Evolutionary conservation across 2,797 vertebrate species (phyloP).

Genomic region (Parauchenoglanis punctatus): DNA sequence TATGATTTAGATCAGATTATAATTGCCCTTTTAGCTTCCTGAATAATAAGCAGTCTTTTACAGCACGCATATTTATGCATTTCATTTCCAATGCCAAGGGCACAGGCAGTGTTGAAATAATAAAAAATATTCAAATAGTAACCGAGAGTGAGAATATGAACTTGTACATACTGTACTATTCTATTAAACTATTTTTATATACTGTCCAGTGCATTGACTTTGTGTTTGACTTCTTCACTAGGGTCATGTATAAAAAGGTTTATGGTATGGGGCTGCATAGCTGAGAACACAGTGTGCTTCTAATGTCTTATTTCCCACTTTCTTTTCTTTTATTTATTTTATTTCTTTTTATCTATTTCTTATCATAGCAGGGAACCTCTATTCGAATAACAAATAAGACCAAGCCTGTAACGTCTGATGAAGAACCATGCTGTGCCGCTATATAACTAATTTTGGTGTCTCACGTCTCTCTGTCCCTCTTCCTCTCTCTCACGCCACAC

Average conservation of each 20-base stretch:
- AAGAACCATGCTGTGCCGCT: neutral
- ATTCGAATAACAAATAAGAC: slow-evolving; percentile 12
- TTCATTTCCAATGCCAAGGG: neutral
- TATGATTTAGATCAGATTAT: neutral
- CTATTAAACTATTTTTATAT: neutral
- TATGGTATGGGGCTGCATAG: neutral
- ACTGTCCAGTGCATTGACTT: neutral
- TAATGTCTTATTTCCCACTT: neutral
- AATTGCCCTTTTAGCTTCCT: neutral
- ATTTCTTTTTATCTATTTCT: neutral
- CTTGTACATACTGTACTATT: neutral
- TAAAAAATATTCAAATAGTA: neutral
- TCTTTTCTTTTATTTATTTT: neutral
- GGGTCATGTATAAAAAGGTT: neutral
- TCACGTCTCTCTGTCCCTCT: neutral
- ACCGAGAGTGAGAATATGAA: neutral
- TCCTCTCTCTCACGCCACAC: neutral
- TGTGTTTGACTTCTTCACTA: neutral
- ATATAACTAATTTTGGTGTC: slow-evolving; percentile 1
- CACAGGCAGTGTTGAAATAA: neutral
- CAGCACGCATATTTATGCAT: neutral
- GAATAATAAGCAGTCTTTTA: neutral
- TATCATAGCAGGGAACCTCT: slow-evolving; percentile 8
- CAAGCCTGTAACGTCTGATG: neutral
- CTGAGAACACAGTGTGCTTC: neutral